Evolutionary conservation across 2,113 vertebrate genomes (phyloP), one percentile per base, ranked within the genome.

Genomic region (Peromyscus leucopus): DNA sequence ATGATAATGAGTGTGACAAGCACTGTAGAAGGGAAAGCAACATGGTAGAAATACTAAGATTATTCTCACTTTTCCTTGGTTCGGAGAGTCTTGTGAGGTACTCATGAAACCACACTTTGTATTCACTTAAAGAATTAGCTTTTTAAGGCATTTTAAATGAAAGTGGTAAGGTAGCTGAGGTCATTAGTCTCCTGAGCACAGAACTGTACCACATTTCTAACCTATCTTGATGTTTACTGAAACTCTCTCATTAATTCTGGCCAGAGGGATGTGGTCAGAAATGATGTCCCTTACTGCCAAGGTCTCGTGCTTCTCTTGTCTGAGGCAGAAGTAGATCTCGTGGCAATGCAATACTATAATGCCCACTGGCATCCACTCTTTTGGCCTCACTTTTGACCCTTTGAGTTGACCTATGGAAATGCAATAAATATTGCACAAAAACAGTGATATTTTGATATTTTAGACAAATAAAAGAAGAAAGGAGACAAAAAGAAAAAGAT

Each of bases 391-490:
- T 59, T 74, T 33, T 55, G 24, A 96, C 57, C 79, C n/a, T 76
- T 80, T 96, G 33, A 21, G 57, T 26, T 85, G 39, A 16, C 22
- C 4, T 8, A 4, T 31, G 19, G 17, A 88, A 72, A 65, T 85
- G 16, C 93, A 86, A 67, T 71, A 74, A 36, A 80, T 6, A 13
- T 91, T 78, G 26, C 76, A 48, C 63, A 42, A 86, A 96, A 51
- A 12, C 33, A 78, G 55, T 90, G 46, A 55, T 28, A 21, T 71
- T n/a, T 55, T 8, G 48, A 17, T 28, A 8, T 11, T 51, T 57
- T 90, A 89, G 31, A 92, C 36, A 94, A 79, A 91, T 72, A 22
- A 69, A 55, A 83, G 39, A 83, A 33, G n/a, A 48, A 95, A 85
- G 39, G 12, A 59, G 74, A 55, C 15, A 19, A 42, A 71, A 3